Conservation (phyloP, 1,140 invertebrate genomes). For the Vanessa atalanta region DNA sequence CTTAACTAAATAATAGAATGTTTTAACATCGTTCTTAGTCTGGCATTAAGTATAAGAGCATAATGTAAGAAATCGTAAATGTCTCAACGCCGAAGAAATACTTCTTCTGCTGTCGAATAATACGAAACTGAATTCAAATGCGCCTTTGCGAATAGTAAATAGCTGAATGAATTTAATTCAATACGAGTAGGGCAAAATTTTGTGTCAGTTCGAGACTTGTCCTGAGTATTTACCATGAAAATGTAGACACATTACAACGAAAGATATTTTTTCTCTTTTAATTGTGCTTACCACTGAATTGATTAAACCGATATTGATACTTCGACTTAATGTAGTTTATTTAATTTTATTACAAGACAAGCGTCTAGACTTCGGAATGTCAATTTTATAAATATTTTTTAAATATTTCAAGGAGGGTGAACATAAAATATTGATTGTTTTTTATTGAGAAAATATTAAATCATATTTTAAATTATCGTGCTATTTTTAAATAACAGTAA, state of each 20-base stretch:
- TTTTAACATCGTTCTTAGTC: no score
- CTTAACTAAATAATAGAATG: no score
- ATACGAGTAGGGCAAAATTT: no score
- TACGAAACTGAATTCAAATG: no score
- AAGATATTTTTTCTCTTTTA: constrained; percentile 11
- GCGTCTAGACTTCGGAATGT: constrained; percentile 22
- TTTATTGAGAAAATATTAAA: neutral
- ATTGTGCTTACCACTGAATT: constrained; percentile 7
- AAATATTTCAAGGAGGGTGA: neutral
- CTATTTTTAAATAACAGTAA: no score
- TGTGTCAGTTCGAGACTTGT: no score
- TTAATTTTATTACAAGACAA: constrained; percentile 4
- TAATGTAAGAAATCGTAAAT: no score
- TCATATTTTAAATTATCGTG: neutral
- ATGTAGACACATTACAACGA: neutral
- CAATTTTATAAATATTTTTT: constrained; percentile 1
- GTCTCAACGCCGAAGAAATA: no score
- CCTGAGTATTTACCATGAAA: neutral
- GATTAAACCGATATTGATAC: constrained; percentile 21
- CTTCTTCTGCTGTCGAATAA: no score
- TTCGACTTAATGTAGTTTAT: constrained; percentile 3
- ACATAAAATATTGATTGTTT: neutral
- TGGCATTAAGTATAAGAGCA: no score
- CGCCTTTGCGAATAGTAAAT: no score
- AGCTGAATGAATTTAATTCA: no score